Evolutionary conservation across 2,797 vertebrate genomes (phyloP).

Genomic region (Lepus oiostolus): DNA sequence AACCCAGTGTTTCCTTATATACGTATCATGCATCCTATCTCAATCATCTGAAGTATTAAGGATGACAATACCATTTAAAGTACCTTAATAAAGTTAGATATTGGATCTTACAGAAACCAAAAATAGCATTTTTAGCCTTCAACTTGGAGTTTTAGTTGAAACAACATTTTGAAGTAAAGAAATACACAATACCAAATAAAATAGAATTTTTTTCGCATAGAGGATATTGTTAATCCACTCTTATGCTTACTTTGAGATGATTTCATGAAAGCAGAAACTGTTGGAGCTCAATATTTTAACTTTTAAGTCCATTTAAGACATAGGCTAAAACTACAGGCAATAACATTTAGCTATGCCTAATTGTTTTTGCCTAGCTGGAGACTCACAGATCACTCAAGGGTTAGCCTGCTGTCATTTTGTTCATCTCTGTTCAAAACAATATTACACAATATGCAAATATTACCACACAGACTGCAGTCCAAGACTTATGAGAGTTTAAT

Average conservation of each 20-base stretch:
- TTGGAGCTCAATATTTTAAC: slow-evolving; percentile 38
- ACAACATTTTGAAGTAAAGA: slow-evolving; percentile 33
- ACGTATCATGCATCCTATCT: background rate
- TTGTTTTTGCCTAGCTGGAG: background rate
- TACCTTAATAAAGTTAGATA: background rate
- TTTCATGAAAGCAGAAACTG: slow-evolving; percentile 6
- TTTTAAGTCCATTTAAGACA: background rate
- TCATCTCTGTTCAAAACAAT: background rate
- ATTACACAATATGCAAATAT: background rate
- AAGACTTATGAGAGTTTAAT: background rate
- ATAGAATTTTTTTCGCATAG: background rate
- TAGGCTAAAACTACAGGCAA: background rate
- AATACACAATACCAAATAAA: slow-evolving; percentile 21
- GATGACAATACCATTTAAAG: background rate
- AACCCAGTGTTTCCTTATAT: background rate
- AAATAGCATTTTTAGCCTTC: background rate
- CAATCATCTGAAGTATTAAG: background rate
- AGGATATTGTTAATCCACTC: background rate
- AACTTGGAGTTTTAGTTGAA: background rate
- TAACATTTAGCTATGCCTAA: background rate
- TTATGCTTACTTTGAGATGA: background rate
- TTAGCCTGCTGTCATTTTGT: background rate
- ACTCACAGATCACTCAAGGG: background rate
- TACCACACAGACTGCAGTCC: background rate
- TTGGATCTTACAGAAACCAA: background rate